Conservation (phyloP, 2,888 invertebrate species). For the Meganola albula region DNA sequence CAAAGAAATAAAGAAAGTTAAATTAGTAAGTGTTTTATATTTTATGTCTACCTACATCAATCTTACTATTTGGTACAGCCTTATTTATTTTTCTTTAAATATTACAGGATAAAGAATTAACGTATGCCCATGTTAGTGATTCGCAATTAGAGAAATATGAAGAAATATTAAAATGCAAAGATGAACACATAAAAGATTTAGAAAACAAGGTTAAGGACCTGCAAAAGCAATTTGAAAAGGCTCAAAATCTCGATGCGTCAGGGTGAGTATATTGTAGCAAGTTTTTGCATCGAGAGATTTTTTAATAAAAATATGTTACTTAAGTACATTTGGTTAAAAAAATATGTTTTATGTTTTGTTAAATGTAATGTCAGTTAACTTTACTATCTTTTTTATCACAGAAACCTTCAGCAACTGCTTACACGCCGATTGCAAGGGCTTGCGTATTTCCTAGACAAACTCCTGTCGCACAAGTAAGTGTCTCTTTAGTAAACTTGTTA, state of each 20-base stretch:
- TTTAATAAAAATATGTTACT: too few species aligned
- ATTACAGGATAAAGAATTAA: slow-evolving; percentile 59
- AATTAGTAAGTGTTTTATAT: slow-evolving; percentile 63
- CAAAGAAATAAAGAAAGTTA: slow-evolving; percentile 66
- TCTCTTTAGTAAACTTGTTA: neutral
- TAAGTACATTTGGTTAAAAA: too few species aligned
- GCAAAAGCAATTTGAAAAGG: slow-evolving; percentile 53
- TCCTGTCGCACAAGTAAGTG: slow-evolving; percentile 78
- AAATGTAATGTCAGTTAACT: too few species aligned
- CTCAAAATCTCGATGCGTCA: slow-evolving; percentile 42
- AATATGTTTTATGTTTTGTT: too few species aligned
- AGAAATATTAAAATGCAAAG: slow-evolving; percentile 72
- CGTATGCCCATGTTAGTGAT: slow-evolving; percentile 62
- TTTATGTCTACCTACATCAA: too few species aligned
- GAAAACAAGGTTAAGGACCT: slow-evolving; percentile 62
- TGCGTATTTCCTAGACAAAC: slow-evolving; percentile 80
- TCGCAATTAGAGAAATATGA: slow-evolving; percentile 66
- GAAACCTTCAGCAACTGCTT: slow-evolving; percentile 71
- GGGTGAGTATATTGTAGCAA: slow-evolving; percentile 55
- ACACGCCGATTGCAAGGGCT: slow-evolving; percentile 81
- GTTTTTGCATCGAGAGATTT: too few species aligned
- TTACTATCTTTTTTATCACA: slow-evolving; percentile 33
- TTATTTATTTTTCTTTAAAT: slow-evolving; percentile 1
- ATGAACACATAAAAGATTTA: slow-evolving; percentile 73
- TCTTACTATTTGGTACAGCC: too few species aligned